These are phyloP conservation scores for Rhodinocichla rosea DNA, from an alignment of 2,113 vertebrate genomes.

Conservation along the genomic window DNA sequence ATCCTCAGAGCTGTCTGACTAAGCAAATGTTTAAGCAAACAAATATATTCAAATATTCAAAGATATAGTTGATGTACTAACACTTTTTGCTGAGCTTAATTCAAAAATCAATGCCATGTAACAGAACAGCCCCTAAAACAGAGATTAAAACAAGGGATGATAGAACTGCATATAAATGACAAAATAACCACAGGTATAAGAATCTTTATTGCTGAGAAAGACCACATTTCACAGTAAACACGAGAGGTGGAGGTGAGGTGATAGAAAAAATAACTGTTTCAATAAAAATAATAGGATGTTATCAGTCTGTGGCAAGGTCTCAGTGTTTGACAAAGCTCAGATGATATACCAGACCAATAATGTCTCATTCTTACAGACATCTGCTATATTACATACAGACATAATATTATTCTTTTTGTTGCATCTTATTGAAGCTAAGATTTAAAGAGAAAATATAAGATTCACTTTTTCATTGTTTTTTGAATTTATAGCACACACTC, in stretches of 20 bases:
- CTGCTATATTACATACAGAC: not conserved
- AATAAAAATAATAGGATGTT: not conserved
- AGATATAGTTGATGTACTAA: slow-evolving; percentile 44
- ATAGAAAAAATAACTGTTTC: not conserved
- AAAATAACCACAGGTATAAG: slow-evolving; percentile 55
- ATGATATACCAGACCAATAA: not conserved
- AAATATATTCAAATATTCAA: slow-evolving; percentile 71
- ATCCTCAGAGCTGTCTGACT: slow-evolving; percentile 30
- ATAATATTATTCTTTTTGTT: not conserved
- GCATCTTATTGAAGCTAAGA: not conserved
- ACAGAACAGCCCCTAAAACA: slow-evolving; percentile 41
- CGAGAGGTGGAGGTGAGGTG: not conserved
- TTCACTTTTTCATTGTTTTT: not conserved
- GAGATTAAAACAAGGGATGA: slow-evolving; percentile 27
- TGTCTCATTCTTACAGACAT: not conserved
- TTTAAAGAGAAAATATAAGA: not conserved
- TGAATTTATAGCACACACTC: not conserved
- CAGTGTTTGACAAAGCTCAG: not conserved
- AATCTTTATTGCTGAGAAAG: slow-evolving; percentile 18
- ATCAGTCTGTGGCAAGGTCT: not conserved
- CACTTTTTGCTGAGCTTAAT: slow-evolving; percentile 55
- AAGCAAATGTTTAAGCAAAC: slow-evolving; percentile 46
- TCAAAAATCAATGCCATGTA: slow-evolving; percentile 46
- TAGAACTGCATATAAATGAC: slow-evolving; percentile 65
- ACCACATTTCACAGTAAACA: slow-evolving; percentile 27